Base-by-base conservation (phyloP, 2,888 invertebrate genomes). In the Tanypteryx hageni region DNA sequence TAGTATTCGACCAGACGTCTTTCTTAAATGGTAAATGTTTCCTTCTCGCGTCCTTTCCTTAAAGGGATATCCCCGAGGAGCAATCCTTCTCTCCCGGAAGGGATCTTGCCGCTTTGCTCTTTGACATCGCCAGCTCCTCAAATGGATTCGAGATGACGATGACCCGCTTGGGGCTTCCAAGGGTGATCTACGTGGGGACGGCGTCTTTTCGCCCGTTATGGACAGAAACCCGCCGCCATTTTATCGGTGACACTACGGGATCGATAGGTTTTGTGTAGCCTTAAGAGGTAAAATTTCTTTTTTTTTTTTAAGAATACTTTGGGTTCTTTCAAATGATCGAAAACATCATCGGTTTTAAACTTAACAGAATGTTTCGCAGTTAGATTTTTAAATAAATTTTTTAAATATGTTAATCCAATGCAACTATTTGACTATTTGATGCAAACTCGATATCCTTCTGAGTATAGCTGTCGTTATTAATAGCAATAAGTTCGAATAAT, bases 1-100 rank as follows among this genome's bases (percentile, higher is more conserved):
- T 68, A 44, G 89, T 64, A 89, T 68, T 64, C 61, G 64, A 58
- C 61, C 14, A 22, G 89, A 89, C 89, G 44, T 89, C 18, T 27
- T 61, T 89, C 89, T 27, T 68, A 89, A 89, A 89, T 89, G 89
- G 89, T 31, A 56, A 68, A 89, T 64, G 64, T 44, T 18, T 64
- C 89, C 64, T 89, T 64, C 89, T 68, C 68, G 89, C 64, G 31
- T 44, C 31, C 18, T 61, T 64, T 64, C 89, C 89, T 58, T 64
- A 89, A 89, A 64, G 27, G 89, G 89, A 61, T 22, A n/a, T 44
- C 64, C 44, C 64, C 64, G n/a, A 44, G 64, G 64, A 44, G 44
- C 89, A 13, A n/a, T 68, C 16, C 68, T 44, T 64, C 31, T 89
- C 44, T 89, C 89, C 64, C 56, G 89, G 31, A 44, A 89, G 11